Evolutionary conservation across 2,113 vertebrate genomes (phyloP).

Genomic region (Amphilophus citrinellus): DNA sequence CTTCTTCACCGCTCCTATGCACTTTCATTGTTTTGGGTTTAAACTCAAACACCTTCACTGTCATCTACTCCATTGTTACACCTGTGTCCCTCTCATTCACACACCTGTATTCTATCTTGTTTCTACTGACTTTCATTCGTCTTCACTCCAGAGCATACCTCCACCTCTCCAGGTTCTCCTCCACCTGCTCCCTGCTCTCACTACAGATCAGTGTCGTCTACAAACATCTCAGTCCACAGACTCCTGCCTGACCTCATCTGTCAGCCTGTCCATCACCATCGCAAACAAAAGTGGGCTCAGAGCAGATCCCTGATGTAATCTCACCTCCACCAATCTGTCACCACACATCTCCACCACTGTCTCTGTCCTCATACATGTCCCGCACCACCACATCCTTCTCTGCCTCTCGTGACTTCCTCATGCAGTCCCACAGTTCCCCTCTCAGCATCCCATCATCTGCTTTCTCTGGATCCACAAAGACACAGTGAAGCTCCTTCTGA

Average conservation of each 20-base stretch:
- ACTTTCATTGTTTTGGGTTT: not conserved
- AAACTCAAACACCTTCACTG: too few relatives aligned
- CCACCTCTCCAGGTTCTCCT: not conserved
- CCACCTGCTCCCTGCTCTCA: not conserved
- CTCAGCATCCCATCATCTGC: accelerated
- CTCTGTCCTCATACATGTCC: not conserved
- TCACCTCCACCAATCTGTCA: not conserved
- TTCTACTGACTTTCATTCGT: not conserved
- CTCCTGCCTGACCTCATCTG: too few relatives aligned
- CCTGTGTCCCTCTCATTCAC: too few relatives aligned
- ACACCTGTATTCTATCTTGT: too few relatives aligned
- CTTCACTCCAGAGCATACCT: not conserved
- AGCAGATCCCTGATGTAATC: not conserved
- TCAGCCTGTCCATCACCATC: too few relatives aligned
- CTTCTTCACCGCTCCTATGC: too few relatives aligned
- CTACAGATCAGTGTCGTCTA: not conserved
- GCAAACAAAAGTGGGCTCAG: too few relatives aligned
- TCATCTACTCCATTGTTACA: too few relatives aligned
- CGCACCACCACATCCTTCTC: not conserved
- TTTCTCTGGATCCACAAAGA: not conserved
- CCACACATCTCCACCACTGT: not conserved
- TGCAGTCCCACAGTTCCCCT: not conserved
- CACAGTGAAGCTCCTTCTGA: not conserved
- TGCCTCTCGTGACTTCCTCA: not conserved
- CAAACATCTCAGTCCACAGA: too few relatives aligned